phyloP scores from a whole-genome alignment of 2,888 invertebrate genomes.

The Andrena dorsata region DNA sequence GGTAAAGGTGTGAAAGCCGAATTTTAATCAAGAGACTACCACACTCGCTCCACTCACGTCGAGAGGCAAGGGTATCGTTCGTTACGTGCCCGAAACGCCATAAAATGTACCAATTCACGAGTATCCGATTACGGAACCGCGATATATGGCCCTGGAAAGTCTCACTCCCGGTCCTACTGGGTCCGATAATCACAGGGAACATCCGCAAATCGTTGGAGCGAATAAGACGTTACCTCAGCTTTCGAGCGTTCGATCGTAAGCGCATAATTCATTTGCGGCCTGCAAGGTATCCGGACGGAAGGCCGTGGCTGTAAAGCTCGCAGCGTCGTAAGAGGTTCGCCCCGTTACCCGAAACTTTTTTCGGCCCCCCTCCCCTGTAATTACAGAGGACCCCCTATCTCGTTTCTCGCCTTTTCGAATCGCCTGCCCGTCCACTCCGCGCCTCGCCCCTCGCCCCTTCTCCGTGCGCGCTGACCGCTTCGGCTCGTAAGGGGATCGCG shows the following conservation, averaged over 20 bases:
- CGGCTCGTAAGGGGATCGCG: conserved; percentile 19
- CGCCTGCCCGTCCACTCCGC: conserved; percentile 28
- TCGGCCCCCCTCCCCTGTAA: conserved; percentile 49
- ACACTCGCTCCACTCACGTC: conserved; percentile 4
- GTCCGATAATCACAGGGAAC: conserved; percentile 60
- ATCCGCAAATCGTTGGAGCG: conserved; percentile 28
- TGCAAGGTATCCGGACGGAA: conserved; percentile 59
- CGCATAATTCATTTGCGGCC: conserved; percentile 66
- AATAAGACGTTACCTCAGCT: conserved; percentile 66
- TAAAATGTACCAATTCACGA: conserved; percentile 54
- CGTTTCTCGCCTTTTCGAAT: conserved; percentile 38
- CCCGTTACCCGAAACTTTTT: conserved; percentile 50
- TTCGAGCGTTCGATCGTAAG: conserved; percentile 58
- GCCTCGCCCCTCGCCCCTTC: background rate
- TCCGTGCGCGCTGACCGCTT: background rate
- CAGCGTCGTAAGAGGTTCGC: conserved; percentile 27
- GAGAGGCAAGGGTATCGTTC: conserved; percentile 12
- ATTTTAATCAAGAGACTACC: conserved; percentile 2
- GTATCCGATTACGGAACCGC: conserved; percentile 53
- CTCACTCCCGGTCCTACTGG: conserved; percentile 44
- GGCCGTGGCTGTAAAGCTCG: conserved; percentile 35
- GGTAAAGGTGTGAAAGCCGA: background rate
- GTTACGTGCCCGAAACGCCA: conserved; percentile 3
- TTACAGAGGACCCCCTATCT: conserved; percentile 56
- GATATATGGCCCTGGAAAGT: conserved; percentile 51